These are phyloP conservation scores for Actias luna DNA, from an alignment of 2,888 invertebrate species.

Conservation along the genomic window DNA sequence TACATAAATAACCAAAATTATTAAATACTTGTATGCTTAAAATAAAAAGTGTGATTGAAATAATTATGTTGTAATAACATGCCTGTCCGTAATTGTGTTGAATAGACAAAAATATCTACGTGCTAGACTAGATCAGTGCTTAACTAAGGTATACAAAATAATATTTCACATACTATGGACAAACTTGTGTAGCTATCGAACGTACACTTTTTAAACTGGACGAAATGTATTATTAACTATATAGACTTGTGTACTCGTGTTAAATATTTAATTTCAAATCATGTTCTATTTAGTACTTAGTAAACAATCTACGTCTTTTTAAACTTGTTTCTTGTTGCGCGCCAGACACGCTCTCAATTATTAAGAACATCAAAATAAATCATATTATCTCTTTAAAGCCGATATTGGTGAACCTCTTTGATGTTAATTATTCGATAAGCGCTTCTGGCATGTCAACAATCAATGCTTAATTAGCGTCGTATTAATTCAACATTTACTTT, in stretches of 20 bases:
- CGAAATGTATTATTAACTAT: conserved; percentile 52
- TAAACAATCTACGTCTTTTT: conserved; percentile 34
- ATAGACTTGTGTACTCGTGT: conserved; percentile 48
- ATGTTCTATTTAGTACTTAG: conserved; percentile 32
- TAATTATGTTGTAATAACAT: conserved; percentile 65
- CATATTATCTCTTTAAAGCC: too few species aligned
- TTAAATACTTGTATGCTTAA: conserved; percentile 75
- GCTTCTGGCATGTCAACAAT: conserved; percentile 27
- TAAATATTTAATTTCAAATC: conserved; percentile 45
- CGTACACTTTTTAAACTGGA: conserved; percentile 23
- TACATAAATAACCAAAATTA: conserved; percentile 12
- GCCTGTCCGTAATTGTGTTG: conserved; percentile 74
- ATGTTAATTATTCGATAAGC: background rate
- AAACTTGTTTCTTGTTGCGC: conserved; percentile 24
- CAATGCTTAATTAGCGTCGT: conserved; percentile 44
- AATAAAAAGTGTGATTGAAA: conserved; percentile 78
- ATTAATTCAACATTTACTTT: conserved; percentile 38
- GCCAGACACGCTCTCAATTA: conserved; percentile 22
- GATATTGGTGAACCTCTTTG: background rate
- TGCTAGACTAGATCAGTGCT: conserved; percentile 79
- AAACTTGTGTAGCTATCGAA: conserved; percentile 31
- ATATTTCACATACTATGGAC: conserved; percentile 55
- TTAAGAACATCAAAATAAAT: background rate
- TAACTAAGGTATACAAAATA: conserved; percentile 54
- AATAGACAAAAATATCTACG: conserved; percentile 61